These are phyloP conservation scores for Erebia ligea DNA, from an alignment of 2,888 invertebrate genomes.

Conservation along the genomic window DNA sequence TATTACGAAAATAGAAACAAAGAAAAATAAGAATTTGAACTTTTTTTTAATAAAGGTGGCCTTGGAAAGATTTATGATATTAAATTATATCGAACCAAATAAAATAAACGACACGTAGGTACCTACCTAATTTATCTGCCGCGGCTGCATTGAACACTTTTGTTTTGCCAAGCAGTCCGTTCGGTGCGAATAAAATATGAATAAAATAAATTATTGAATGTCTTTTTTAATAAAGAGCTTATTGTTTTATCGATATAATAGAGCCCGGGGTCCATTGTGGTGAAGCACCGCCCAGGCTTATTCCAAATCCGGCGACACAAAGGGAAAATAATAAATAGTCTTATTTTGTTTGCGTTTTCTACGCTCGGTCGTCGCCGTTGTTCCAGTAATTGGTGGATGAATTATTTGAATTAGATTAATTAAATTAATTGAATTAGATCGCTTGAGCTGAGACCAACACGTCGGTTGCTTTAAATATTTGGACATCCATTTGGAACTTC, in stretches of 20 bases:
- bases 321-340: slow-evolving; percentile 80
- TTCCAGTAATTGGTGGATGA: slow-evolving; percentile 73
- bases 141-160: slow-evolving; percentile 66
- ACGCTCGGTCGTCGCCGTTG: slow-evolving; percentile 76
- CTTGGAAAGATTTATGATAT: too few relatives aligned
- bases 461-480: slow-evolving; percentile 67
- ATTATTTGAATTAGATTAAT: too few relatives aligned
- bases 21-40: too few relatives aligned
- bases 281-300: slow-evolving; percentile 68
- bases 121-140: slow-evolving; percentile 42
- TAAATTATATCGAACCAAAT: not conserved
- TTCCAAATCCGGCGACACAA: slow-evolving; percentile 64
- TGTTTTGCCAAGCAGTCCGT: slow-evolving; percentile 54
- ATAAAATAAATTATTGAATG: slow-evolving; percentile 82
- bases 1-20: too few relatives aligned
- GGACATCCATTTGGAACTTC: slow-evolving; percentile 63
- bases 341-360: slow-evolving; percentile 75
- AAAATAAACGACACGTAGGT: not conserved
- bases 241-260: slow-evolving; percentile 80
- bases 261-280: slow-evolving; percentile 61
- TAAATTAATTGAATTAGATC: slow-evolving; percentile 79
- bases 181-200: slow-evolving; percentile 76
- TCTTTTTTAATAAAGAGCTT: slow-evolving; percentile 80
- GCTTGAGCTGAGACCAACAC: slow-evolving; percentile 68
- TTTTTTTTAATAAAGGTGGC: too few relatives aligned